Base-by-base conservation (phyloP, 2,888 invertebrate genomes). In the Rutpela maculata region DNA sequence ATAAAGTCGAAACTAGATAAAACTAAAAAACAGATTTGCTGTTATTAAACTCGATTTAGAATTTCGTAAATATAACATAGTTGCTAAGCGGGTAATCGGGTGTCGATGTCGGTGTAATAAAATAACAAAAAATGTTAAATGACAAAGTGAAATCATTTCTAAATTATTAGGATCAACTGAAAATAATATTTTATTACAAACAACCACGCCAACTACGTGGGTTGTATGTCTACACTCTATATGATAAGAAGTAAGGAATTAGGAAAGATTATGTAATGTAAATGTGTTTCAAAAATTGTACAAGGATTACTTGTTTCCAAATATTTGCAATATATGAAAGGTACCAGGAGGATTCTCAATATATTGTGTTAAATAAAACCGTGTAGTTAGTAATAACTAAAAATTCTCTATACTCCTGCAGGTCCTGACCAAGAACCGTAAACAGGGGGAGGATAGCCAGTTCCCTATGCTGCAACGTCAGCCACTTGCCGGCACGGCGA, bases 101-200 rank as follows among this genome's bases (percentile, higher is more conserved):
- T 50, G 50, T 4, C 50, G 12, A 7, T 50, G 50, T 12, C 50
- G 12, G 1, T 17, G n/a, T 50, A 50, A 50, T 50, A 7, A 50
- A n/a, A n/a, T n/a, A n/a, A n/a, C n/a, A 50, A 50, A 50, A 50
- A 50, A 50, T n/a, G n/a, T 50, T 50, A 50, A 50, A n/a, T 17
- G n/a, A 6, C n/a, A 50, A 50, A 50, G 50, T 50, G 50, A 50
- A 50, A 50, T 50, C 3, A 50, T 50, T 50, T 50, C 3, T 50
- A 50, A 50, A n/a, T 50, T 50, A 6, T 50, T 6, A 50, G 0
- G 5, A 50, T n/a, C 50, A 50, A 50, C 50, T n/a, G 50, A 50
- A 50, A 50, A 50, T 50, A 50, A 50, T 35, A 35, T 50, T 50
- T 50, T 50, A n/a, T 50, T 50, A n/a, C 7, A 15, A 50, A 50